Base-by-base conservation (phyloP, 2,113 vertebrate species). In the Synodontis membranacea region DNA sequence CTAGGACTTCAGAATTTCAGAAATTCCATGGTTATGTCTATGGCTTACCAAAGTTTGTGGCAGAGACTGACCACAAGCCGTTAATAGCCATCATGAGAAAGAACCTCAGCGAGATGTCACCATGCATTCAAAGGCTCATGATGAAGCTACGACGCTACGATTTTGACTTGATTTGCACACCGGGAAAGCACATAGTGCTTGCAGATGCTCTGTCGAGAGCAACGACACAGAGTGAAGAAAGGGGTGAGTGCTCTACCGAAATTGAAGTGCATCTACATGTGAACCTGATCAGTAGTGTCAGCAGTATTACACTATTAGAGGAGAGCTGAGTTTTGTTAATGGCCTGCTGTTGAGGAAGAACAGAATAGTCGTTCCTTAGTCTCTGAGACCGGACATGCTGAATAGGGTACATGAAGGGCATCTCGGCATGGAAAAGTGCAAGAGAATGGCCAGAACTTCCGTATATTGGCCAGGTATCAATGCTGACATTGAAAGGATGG, bases 61-160 rank as follows among this genome's bases (percentile, higher is more conserved):
- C 46, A 46, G 84, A 89, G 25, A 90, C 52, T 23, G 86, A 90
- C 37, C 84, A 87, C 48, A 70, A 79, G n/a, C 87, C 76, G 14
- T 44, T 88, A 31, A 83, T 88, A 46, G 54, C 83, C 6, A 88
- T 90, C 70, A 83, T 84, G 28, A 88, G 64, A 46, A 90, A 86
- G 37, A 86, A 84, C 31, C 39, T 90, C 1, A 85, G 62, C 37
- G 79, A 88, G 39, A 88, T 90, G 87, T 87, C 86, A 17, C n/a
- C n/a, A n/a, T n/a, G 44, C 2, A 89, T 90, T 37, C 75, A 89
- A 56, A n/a, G 37, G 1, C 14, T 89, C 12, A 88, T 88, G 88
- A 91, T 87, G 84, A 84, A 78, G 28, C 54, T 87, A 19, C 86
- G 87, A 37, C 8, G 23, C 3, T 87, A 90, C 48, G 75, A 78